Percentiles rank a stretch among this genome's conserved stretches.
phyloP scores from a whole-genome alignment of 1,140 invertebrate genomes.

The Hycleus cichorii region DNA sequence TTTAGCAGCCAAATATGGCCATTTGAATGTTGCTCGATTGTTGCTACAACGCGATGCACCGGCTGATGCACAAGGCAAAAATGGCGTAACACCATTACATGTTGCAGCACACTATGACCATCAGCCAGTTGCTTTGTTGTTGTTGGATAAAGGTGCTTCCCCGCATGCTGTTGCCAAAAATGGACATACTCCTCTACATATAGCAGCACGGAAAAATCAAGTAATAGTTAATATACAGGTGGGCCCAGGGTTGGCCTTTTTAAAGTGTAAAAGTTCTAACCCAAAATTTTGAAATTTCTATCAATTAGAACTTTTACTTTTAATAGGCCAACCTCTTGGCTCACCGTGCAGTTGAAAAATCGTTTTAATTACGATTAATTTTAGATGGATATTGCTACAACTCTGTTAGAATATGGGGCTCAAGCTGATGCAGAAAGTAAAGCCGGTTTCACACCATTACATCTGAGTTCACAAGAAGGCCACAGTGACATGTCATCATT shows the following conservation, averaged over 20 bases:
- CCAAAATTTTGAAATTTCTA: no score
- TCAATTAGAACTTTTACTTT: no score
- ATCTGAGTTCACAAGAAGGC: constrained; percentile 91
- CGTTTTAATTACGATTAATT: constrained; percentile 2
- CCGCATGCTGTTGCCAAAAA: constrained; percentile 96
- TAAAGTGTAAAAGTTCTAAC: background rate
- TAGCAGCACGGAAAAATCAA: constrained; percentile 97
- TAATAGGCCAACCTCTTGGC: no score
- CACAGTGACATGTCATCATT: constrained; percentile 82
- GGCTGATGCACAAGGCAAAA: constrained; percentile 93
- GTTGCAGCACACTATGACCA: constrained; percentile 98
- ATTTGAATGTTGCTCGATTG: constrained; percentile 83
- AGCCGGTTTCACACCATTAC: constrained; percentile 79
- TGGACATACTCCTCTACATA: constrained; percentile 96
- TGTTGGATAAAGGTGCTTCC: constrained; percentile 90
- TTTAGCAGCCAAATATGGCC: constrained; percentile 95
- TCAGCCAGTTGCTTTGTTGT: constrained; percentile 80
- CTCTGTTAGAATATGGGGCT: constrained; percentile 86
- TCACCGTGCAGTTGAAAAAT: background rate
- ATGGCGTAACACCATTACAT: constrained; percentile 94
- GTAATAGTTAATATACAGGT: constrained; percentile 40
- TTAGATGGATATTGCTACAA: constrained; percentile 83
- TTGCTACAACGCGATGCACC: constrained; percentile 80
- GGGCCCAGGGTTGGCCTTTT: no score
- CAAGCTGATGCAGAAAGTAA: constrained; percentile 81